These are phyloP conservation scores for Ligdia adustata DNA, from an alignment of 2,888 invertebrate genomes.

Conservation along the genomic window DNA sequence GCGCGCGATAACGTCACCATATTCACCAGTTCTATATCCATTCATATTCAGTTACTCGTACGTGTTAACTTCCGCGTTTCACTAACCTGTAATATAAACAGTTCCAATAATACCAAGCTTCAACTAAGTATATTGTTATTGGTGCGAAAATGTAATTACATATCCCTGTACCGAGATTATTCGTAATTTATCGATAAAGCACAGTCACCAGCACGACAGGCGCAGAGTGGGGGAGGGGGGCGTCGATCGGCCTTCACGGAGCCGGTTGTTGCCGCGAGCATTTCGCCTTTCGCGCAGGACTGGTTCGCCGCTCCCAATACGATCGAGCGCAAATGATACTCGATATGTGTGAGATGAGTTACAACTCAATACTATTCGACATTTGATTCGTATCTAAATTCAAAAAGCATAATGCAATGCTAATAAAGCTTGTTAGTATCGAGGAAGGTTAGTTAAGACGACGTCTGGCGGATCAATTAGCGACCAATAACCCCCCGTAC, in stretches of 20 bases:
- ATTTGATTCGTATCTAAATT: not conserved
- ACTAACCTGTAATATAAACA: too few relatives aligned
- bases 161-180: too few relatives aligned
- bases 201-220: constrained; percentile 52
- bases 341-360: constrained; percentile 28
- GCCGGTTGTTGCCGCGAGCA: constrained; percentile 79
- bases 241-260: constrained; percentile 76
- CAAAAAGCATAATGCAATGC: not conserved
- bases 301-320: constrained; percentile 72
- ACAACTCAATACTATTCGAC: not conserved
- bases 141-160: not conserved
- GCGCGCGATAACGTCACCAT: constrained; percentile 61
- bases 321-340: constrained; percentile 19
- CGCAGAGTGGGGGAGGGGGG: constrained; percentile 65
- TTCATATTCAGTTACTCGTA: constrained; percentile 11
- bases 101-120: too few relatives aligned
- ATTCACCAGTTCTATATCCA: constrained; percentile 45
- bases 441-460: constrained; percentile 33
- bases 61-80: constrained; percentile 1
- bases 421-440: constrained; percentile 13
- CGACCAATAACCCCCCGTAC: constrained; percentile 67
- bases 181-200: constrained; percentile 63
- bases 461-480: constrained; percentile 74
- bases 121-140: not conserved
- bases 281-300: constrained; percentile 79